phyloP scores from a whole-genome alignment of 2,113 vertebrate genomes.

The Oreochromis niloticus region DNA sequence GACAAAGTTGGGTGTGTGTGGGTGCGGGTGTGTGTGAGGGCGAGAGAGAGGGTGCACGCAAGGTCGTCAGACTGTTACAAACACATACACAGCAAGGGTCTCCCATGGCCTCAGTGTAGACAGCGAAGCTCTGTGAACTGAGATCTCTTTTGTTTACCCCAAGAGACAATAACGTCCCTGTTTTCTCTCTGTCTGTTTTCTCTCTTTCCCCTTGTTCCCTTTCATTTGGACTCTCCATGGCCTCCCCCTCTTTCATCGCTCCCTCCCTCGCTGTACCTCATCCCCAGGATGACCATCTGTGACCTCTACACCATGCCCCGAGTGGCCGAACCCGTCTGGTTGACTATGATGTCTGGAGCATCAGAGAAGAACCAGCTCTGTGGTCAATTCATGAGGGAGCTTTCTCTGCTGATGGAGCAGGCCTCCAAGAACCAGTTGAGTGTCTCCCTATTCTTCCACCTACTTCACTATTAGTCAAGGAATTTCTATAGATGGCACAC shows the following conservation, averaged over 20 bases:
- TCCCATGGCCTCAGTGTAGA: slow-evolving; percentile 46
- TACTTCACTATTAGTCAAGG: not conserved
- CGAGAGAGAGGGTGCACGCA: not conserved
- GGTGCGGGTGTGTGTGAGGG: not conserved
- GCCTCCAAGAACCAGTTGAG: slow-evolving; percentile 96
- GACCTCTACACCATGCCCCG: slow-evolving; percentile 98
- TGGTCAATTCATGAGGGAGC: slow-evolving; percentile 94
- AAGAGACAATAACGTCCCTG: slow-evolving; percentile 52
- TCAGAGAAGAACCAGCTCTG: slow-evolving; percentile 96
- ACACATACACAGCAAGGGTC: slow-evolving; percentile 37
- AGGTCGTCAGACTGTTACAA: not conserved
- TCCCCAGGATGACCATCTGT: slow-evolving; percentile 87
- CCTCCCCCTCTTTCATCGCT: slow-evolving; percentile 34
- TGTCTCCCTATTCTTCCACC: not conserved
- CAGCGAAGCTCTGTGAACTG: slow-evolving; percentile 60
- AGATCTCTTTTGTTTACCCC: slow-evolving; percentile 59
- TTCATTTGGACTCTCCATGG: not conserved
- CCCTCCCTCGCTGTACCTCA: slow-evolving; percentile 10
- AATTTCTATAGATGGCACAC: not conserved
- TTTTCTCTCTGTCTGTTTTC: slow-evolving; percentile 40
- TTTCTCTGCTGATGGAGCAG: slow-evolving; percentile 92
- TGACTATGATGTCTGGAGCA: slow-evolving; percentile 94
- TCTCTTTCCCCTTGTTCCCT: slow-evolving; percentile 1
- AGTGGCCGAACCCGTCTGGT: slow-evolving; percentile 94
- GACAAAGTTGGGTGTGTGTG: not conserved